A percentile compares a stretch with the other conserved stretches of the same genome.
phyloP scores from a whole-genome alignment of 2,888 invertebrate species.

The Pseudococcus jackbeardsleyi region DNA sequence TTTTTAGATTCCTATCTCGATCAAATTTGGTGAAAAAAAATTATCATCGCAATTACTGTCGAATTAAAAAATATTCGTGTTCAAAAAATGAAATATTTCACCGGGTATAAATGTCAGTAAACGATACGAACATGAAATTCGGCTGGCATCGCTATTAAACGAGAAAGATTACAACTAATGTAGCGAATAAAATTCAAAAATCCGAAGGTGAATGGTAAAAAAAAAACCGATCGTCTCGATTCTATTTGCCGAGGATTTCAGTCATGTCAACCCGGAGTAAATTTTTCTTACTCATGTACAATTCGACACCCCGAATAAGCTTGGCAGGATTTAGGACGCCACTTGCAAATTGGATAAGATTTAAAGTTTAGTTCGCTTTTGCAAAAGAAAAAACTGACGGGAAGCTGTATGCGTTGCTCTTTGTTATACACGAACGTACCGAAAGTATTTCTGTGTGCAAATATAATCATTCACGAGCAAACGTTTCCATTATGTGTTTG shows the following conservation, averaged over 20 bases:
- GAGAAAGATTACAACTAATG: conserved; percentile 49
- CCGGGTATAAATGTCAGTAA: background rate
- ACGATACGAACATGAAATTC: background rate
- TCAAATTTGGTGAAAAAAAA: background rate
- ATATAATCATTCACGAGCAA: conserved; percentile 46
- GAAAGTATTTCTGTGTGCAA: background rate
- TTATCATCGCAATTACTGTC: conserved; percentile 23
- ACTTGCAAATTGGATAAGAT: conserved; percentile 60
- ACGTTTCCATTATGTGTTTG: conserved; percentile 40
- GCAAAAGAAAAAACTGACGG: background rate
- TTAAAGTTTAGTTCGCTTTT: conserved; percentile 37
- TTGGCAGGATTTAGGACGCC: conserved; percentile 59
- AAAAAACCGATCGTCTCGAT: conserved; percentile 13
- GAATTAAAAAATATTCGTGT: background rate
- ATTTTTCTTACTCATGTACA: conserved; percentile 13
- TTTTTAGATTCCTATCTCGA: background rate
- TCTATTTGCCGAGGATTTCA: conserved; percentile 40
- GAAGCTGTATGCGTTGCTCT: background rate
- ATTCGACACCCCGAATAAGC: conserved; percentile 39
- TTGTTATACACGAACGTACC: too few relatives aligned
- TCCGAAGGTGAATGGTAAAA: conserved; percentile 16
- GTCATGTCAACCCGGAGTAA: background rate
- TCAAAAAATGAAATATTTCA: conserved; percentile 1
- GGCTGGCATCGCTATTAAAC: background rate
- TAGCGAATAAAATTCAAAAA: conserved; percentile 48